phyloP scores from a whole-genome alignment of 1,140 invertebrate genomes.

The Kradibia gibbosae region DNA sequence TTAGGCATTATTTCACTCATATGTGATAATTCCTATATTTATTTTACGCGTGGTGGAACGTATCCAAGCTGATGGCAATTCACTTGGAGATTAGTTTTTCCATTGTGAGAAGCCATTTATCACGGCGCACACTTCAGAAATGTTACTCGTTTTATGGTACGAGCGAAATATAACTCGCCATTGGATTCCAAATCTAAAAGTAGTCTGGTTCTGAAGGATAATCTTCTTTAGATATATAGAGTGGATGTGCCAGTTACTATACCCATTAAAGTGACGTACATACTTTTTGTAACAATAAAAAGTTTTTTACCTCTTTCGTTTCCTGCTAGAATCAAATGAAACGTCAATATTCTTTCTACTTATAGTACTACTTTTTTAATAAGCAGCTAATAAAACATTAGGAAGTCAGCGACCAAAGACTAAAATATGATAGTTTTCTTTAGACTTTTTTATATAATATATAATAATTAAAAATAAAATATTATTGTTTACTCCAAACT shows the following conservation, averaged over 20 bases:
- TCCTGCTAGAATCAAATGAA: background rate
- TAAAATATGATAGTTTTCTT: no score
- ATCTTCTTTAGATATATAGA: slow-evolving; percentile 3
- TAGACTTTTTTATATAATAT: no score
- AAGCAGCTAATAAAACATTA: no score
- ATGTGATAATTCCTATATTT: background rate
- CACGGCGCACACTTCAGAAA: background rate
- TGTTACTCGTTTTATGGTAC: background rate
- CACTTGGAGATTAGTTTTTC: background rate
- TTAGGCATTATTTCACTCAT: background rate
- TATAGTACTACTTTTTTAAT: no score
- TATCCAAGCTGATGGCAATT: background rate
- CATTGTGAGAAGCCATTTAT: background rate
- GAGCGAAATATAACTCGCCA: background rate
- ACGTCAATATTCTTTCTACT: background rate
- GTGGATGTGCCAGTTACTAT: background rate
- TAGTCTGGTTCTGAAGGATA: slow-evolving; percentile 1
- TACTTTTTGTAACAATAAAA: background rate
- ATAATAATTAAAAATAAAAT: no score
- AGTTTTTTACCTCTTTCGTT: background rate
- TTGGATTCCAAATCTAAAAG: background rate
- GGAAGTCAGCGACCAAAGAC: no score
- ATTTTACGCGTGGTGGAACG: background rate
- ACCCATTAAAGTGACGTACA: background rate
- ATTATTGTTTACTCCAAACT: no score